These are phyloP conservation scores for Conopomorpha cramerella DNA, from an alignment of 1,140 invertebrate genomes.

Conservation along the genomic window DNA sequence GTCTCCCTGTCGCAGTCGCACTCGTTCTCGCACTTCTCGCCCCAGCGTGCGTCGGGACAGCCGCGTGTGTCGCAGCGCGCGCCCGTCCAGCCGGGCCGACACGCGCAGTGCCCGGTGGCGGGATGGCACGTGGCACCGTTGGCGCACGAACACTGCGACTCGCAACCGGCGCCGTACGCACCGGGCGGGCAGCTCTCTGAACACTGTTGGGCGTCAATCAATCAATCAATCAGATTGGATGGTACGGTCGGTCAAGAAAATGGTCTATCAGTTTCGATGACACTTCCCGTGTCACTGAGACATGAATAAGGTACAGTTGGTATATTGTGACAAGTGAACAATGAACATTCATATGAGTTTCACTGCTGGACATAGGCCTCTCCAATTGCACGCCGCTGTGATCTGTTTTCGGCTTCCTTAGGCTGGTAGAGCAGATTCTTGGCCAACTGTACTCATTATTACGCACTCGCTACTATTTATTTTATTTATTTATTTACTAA, in stretches of 20 bases:
- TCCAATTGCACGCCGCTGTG: too few relatives aligned
- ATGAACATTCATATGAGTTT: too few relatives aligned
- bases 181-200: constrained; percentile 75
- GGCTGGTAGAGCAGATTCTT: too few relatives aligned
- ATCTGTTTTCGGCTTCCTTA: too few relatives aligned
- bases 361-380: too few relatives aligned
- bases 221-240: constrained; percentile 1
- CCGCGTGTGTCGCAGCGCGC: constrained; percentile 68
- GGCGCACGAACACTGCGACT: constrained; percentile 72
- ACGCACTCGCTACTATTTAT: too few relatives aligned
- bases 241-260: too few relatives aligned
- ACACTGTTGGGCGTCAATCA: constrained; percentile 63
- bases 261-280: too few relatives aligned
- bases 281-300: too few relatives aligned
- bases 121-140: constrained; percentile 77
- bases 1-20: constrained; percentile 78
- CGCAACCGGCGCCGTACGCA: constrained; percentile 79
- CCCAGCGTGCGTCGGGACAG: constrained; percentile 71
- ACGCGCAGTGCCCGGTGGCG: constrained; percentile 72
- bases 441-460: too few relatives aligned
- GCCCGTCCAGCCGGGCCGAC: constrained; percentile 78
- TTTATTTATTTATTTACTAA: too few relatives aligned
- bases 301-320: constrained; percentile 2
- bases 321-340: neutral
- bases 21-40: constrained; percentile 69